Evolutionary conservation across 2,888 invertebrate species (phyloP).

Genomic region (Eumacrocentrus americanus): DNA sequence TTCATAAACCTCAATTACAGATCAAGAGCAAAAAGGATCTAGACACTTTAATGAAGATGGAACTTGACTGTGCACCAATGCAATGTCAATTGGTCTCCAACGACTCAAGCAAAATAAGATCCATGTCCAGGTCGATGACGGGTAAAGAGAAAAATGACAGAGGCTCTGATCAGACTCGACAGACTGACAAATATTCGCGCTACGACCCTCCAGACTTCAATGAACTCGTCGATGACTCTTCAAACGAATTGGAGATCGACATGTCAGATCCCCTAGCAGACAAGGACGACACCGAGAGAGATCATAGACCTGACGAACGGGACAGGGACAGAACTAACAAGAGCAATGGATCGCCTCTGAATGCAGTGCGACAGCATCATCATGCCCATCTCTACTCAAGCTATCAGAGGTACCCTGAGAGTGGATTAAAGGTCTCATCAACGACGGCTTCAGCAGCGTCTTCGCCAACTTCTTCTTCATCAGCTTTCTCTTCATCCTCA

Average conservation of each 20-base stretch:
- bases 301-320: slow-evolving; percentile 62
- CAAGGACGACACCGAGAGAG: slow-evolving; percentile 68
- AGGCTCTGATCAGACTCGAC: slow-evolving; percentile 35
- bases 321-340: slow-evolving; percentile 62
- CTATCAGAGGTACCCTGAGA: slow-evolving; percentile 64
- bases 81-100: slow-evolving; percentile 57
- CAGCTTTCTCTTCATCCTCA: slow-evolving; percentile 76
- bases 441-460: slow-evolving; percentile 65
- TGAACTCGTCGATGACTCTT: slow-evolving; percentile 76
- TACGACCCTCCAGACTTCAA: slow-evolving; percentile 79
- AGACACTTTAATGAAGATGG: slow-evolving; percentile 62
- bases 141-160: slow-evolving; percentile 48
- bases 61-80: slow-evolving; percentile 62
- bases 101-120: slow-evolving; percentile 40
- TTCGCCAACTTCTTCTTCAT: slow-evolving; percentile 45
- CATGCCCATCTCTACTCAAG: slow-evolving; percentile 56
- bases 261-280: slow-evolving; percentile 76
- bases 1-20: slow-evolving; percentile 53
- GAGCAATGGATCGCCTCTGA: slow-evolving; percentile 44
- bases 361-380: slow-evolving; percentile 41
- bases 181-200: slow-evolving; percentile 64
- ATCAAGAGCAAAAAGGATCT: slow-evolving; percentile 50
- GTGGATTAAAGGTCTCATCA: slow-evolving; percentile 60
- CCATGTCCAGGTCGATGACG: slow-evolving; percentile 37
- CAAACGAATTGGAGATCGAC: slow-evolving; percentile 79